These are phyloP conservation scores for Pterostichus niger DNA, from an alignment of 2,888 invertebrate genomes.

Conservation along the genomic window DNA sequence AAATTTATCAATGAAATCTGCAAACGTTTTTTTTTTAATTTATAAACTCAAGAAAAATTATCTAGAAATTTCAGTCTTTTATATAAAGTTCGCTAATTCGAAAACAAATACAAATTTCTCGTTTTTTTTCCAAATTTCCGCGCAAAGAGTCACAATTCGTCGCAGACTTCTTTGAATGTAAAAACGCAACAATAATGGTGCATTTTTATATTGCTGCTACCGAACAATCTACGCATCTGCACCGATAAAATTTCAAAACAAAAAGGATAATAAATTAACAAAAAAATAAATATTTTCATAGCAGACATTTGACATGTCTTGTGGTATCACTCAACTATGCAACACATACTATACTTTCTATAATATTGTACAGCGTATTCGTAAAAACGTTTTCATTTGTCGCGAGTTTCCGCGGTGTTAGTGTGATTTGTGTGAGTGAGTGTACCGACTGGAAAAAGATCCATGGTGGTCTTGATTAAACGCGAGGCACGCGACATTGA, in stretches of 20 bases:
- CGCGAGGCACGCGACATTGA: constrained; percentile 21
- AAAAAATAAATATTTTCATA: constrained; percentile 57
- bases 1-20: constrained; percentile 47
- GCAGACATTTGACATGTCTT: constrained; percentile 21
- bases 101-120: constrained; percentile 33
- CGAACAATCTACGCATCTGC: constrained; percentile 35
- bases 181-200: constrained; percentile 47
- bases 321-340: constrained; percentile 54
- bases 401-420: constrained; percentile 21
- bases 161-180: constrained; percentile 59
- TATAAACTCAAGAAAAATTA: constrained; percentile 44
- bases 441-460: constrained; percentile 9
- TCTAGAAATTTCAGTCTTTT: constrained; percentile 41
- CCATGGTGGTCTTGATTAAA: constrained; percentile 18
- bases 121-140: constrained; percentile 23
- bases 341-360: constrained; percentile 58
- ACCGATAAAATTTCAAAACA: constrained; percentile 61
- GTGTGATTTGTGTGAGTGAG: constrained; percentile 42
- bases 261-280: constrained; percentile 59
- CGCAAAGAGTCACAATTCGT: constrained; percentile 11
- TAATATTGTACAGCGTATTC: constrained; percentile 32
- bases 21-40: constrained; percentile 10
- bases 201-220: constrained; percentile 39
- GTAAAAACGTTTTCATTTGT: constrained; percentile 23
- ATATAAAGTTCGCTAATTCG: constrained; percentile 24